phyloP scores from a whole-genome alignment of 2,888 invertebrate species.

The Amphiduros pacificus region DNA sequence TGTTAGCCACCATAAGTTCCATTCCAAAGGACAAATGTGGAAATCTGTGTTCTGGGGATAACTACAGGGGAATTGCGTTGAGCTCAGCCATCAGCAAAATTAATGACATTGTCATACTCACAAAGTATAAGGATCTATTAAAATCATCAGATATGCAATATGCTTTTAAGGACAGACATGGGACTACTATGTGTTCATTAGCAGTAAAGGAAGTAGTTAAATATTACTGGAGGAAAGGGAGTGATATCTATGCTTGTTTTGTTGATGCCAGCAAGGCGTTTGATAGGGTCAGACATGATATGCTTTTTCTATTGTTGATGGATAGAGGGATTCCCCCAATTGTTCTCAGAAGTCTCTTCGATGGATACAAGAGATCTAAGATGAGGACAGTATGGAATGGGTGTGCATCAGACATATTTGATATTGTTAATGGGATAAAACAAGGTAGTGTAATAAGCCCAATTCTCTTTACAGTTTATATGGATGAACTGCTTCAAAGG shows the following conservation, averaged over 20 bases:
- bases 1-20: neutral
- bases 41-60: neutral
- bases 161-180: neutral
- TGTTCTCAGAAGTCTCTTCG: neutral
- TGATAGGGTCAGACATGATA: slow-evolving; percentile 1
- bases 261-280: slow-evolving; percentile 9
- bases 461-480: neutral
- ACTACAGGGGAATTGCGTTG: neutral
- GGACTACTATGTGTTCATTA: neutral
- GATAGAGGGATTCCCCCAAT: neutral
- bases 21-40: neutral
- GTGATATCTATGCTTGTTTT: neutral
- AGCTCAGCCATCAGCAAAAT: neutral
- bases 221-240: neutral
- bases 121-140: neutral
- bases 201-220: neutral
- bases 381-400: neutral
- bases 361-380: neutral
- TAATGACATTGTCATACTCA: slow-evolving; percentile 5
- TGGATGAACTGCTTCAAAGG: neutral
- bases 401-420: neutral
- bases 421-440: neutral
- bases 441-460: neutral
- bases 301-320: neutral
- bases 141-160: slow-evolving; percentile 1